A percentile compares a stretch with the other conserved stretches of the same genome.
phyloP scores from a whole-genome alignment of 2,797 vertebrate genomes.

The Halcyon leucocephala region DNA sequence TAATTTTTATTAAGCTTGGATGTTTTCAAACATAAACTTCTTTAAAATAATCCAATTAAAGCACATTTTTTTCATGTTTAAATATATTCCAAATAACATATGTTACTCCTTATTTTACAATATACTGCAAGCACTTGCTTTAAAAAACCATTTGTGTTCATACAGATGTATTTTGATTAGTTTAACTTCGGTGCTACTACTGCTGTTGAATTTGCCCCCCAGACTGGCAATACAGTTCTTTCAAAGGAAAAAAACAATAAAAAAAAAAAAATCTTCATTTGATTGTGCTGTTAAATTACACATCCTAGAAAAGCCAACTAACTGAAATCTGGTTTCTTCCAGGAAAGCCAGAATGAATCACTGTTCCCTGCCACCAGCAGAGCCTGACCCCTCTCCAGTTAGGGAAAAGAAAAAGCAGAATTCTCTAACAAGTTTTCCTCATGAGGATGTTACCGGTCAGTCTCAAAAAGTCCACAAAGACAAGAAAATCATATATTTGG shows the following conservation, averaged over 20 bases:
- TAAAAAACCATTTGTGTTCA: not conserved
- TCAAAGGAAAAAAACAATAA: not conserved
- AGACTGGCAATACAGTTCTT: not conserved
- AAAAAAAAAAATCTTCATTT: not conserved
- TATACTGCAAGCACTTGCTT: not conserved
- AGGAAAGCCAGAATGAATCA: not conserved
- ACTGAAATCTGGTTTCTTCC: not conserved
- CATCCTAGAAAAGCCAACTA: not conserved
- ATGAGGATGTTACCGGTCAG: not conserved
- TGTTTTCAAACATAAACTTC: slow-evolving; percentile 5
- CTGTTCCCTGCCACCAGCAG: not conserved
- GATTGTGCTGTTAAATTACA: not conserved
- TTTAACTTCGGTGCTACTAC: not conserved
- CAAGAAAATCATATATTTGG: not conserved
- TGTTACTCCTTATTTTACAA: not conserved
- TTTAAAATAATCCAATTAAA: slow-evolving; percentile 23
- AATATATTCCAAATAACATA: not conserved
- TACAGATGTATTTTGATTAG: not conserved
- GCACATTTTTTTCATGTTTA: not conserved
- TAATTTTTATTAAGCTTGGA: not conserved
- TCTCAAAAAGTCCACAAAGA: not conserved
- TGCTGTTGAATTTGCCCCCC: not conserved
- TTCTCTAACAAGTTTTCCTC: not conserved
- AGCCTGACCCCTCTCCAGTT: not conserved
- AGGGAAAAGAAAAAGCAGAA: not conserved